Percentiles rank a stretch among this genome's conserved stretches.
These are phyloP conservation scores for Merops nubicus DNA, from an alignment of 2,113 vertebrate species.

Conservation along the genomic window DNA sequence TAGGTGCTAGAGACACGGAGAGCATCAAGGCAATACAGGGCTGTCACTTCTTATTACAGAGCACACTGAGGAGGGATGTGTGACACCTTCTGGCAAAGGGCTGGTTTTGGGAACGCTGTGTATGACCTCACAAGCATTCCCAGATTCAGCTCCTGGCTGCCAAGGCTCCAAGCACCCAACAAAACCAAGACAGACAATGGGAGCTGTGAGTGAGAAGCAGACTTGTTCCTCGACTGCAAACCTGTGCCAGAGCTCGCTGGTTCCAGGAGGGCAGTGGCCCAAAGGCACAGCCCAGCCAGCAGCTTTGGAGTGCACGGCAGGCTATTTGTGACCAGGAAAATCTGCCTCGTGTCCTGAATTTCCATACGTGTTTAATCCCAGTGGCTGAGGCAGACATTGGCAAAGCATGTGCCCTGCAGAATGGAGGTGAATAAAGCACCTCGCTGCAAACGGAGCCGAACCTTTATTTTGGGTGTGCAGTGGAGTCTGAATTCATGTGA, in stretches of 20 bases:
- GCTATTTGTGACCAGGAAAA: background rate
- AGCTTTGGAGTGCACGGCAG: background rate
- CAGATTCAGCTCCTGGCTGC: background rate
- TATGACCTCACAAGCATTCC: background rate
- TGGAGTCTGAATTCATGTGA: slow-evolving; percentile 45
- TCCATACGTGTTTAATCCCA: background rate
- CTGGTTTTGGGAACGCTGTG: background rate
- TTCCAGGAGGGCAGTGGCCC: background rate
- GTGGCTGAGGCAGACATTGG: background rate
- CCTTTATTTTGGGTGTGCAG: background rate
- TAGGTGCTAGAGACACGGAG: background rate
- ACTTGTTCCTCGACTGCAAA: background rate
- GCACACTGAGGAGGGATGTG: background rate
- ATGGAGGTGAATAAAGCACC: background rate
- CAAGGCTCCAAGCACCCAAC: background rate
- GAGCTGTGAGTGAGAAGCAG: background rate
- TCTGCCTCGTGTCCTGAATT: background rate
- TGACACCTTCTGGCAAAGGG: background rate
- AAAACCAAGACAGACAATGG: slow-evolving; percentile 3
- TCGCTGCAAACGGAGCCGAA: background rate
- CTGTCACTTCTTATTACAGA: background rate
- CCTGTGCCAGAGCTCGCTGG: background rate
- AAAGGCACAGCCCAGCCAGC: background rate
- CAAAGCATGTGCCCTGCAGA: background rate
- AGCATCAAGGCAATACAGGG: accelerated